These are phyloP conservation scores for Polietes domitor DNA, from an alignment of 2,888 invertebrate species.

Conservation along the genomic window DNA sequence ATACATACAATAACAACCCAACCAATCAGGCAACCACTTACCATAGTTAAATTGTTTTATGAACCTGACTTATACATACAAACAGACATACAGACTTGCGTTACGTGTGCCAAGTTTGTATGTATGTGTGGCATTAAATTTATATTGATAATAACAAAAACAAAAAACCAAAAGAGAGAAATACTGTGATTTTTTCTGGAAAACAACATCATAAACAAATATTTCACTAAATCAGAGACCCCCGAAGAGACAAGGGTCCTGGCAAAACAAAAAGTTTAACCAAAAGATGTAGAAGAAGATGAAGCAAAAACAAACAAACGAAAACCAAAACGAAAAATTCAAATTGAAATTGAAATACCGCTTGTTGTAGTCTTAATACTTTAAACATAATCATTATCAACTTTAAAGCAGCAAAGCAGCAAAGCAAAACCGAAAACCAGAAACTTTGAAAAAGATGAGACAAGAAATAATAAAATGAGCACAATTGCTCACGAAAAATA, in stretches of 20 bases:
- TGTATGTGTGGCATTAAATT: not conserved
- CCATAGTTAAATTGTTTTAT: not conserved
- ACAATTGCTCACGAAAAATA: constrained; percentile 35
- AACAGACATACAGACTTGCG: no score
- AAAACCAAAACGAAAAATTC: not conserved
- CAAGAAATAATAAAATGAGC: constrained; percentile 30
- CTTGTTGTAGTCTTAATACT: constrained; percentile 29
- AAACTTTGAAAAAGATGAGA: constrained; percentile 27
- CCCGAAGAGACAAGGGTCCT: not conserved
- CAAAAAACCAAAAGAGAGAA: not conserved
- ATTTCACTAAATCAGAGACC: not conserved
- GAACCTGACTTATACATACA: not conserved
- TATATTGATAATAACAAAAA: constrained; percentile 12
- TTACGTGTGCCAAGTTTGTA: not conserved
- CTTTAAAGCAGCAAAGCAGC: not conserved
- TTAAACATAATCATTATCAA: constrained; percentile 28
- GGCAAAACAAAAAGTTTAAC: not conserved
- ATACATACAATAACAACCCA: no score
- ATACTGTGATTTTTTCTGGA: constrained; percentile 29
- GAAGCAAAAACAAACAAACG: not conserved
- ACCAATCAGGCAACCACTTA: no score
- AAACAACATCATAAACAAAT: constrained; percentile 25
- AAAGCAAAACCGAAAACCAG: not conserved
- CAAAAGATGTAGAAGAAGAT: not conserved
- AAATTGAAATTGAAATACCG: constrained; percentile 20